Evolutionary conservation across 2,113 vertebrate species (phyloP).

Genomic region (Peucedramus taeniatus): DNA sequence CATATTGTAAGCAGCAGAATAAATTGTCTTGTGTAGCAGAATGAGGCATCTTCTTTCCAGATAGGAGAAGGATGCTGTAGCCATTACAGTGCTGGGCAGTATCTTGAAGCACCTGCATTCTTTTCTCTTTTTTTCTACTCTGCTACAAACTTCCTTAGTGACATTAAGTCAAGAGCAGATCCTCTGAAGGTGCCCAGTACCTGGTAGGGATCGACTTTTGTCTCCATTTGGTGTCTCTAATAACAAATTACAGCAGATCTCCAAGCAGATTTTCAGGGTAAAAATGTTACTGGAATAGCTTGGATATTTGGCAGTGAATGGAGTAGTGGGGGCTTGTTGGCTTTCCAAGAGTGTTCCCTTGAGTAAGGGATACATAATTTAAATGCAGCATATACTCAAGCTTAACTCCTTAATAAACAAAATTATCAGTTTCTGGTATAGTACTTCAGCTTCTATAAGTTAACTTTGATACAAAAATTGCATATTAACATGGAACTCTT

Average conservation of each 20-base stretch:
- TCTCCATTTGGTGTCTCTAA: background rate
- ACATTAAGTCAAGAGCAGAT: background rate
- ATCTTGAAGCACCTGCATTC: background rate
- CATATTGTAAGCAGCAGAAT: background rate
- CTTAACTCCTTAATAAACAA: background rate
- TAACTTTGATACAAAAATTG: background rate
- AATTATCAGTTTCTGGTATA: background rate
- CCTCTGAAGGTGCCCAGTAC: background rate
- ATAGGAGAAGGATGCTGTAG: background rate
- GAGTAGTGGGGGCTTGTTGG: background rate
- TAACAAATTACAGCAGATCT: background rate
- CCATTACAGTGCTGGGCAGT: background rate
- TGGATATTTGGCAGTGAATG: background rate
- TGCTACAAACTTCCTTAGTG: background rate
- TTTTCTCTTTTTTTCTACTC: background rate
- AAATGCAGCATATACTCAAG: background rate
- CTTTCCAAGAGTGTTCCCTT: background rate
- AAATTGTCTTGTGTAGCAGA: background rate
- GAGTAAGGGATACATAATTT: background rate
- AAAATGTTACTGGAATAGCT: background rate
- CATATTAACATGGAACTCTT: background rate
- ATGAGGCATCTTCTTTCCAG: background rate
- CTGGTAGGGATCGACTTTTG: background rate
- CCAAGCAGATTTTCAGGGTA: background rate
- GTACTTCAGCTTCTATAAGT: background rate